Conservation (phyloP, 2,113 vertebrate species). For the Equus quagga region DNA sequence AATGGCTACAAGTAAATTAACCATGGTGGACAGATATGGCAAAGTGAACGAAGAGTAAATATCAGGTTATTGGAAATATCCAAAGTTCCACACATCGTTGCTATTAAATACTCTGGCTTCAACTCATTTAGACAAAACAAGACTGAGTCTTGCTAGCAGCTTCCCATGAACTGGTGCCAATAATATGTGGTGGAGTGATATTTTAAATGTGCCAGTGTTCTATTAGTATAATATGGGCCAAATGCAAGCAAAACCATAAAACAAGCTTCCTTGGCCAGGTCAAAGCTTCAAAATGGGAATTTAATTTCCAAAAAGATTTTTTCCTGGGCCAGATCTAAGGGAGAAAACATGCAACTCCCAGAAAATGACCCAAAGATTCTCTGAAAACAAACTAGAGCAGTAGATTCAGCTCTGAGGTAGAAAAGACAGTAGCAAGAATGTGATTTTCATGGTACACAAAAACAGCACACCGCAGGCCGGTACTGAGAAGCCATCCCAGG, state of each 20-base stretch:
- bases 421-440: not conserved
- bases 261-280: not conserved
- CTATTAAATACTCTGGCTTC: not conserved
- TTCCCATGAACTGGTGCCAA: not conserved
- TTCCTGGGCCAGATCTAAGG: not conserved
- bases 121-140: not conserved
- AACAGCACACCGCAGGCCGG: not conserved
- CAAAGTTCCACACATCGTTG: not conserved
- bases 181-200: not conserved
- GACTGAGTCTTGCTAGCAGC: not conserved
- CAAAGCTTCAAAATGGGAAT: conserved; percentile 9
- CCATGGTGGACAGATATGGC: not conserved
- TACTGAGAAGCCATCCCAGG: not conserved
- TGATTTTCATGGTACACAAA: not conserved
- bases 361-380: not conserved
- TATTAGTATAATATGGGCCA: not conserved
- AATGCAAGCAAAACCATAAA: not conserved
- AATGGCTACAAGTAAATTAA: not conserved
- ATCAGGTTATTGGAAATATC: not conserved
- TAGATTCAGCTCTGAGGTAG: not conserved
- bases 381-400: not conserved
- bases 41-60: conserved; percentile 27
- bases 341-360: not conserved
- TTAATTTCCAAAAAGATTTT: not conserved
- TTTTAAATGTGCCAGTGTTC: not conserved